Base-by-base conservation (phyloP, 2,888 invertebrate species). In the Hedya salicella region DNA sequence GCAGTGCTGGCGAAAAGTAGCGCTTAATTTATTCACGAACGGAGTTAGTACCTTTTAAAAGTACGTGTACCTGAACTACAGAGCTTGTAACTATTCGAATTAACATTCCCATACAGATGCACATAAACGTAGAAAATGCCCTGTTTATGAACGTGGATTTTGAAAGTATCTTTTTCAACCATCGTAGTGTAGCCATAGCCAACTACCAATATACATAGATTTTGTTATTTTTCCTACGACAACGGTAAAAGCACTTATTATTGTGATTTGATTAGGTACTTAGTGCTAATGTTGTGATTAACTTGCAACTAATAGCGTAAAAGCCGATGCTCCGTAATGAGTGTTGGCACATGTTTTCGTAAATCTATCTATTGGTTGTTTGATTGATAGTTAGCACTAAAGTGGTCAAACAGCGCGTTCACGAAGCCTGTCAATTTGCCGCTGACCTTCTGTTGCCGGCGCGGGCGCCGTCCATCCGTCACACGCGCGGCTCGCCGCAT, bases 291-390 rank as follows among this genome's bases (percentile, higher is more conserved):
- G 36, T 44, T 21, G 64, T 44, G 52, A 64, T 46, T 52, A 59
- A 39, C 36, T 64, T 65, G 44, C n/a, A 36, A 16, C 59, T 75
- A 71, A 71, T 74, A 75, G 70, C 72, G 72, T 69, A 73, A 78
- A 76, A 78, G 76, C 70, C 74, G 70, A 67, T 68, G 70, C 70
- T 75, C 71, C 72, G 68, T 75, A 73, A 75, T 71, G 62, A 69
- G 71, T 71, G 69, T 77, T 77, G n/a, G 71, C 73, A 66, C 73
- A 74, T 77, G 69, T 54, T 71, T 69, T 56, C 67, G 63, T 63
- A 69, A 54, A 67, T 66, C 49, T 30, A 63, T 64, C 68, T 67
- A 65, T 70, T 71, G 71, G 59, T 59, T 32, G 44, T 65, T 59
- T 64, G 57, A 57, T 59, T 65, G 64, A 59, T 60, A 60, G 65